Evolutionary conservation across 1,140 invertebrate genomes (phyloP), one percentile per base, ranked within the genome.

Genomic region (Brachionus manjavacas): DNA sequence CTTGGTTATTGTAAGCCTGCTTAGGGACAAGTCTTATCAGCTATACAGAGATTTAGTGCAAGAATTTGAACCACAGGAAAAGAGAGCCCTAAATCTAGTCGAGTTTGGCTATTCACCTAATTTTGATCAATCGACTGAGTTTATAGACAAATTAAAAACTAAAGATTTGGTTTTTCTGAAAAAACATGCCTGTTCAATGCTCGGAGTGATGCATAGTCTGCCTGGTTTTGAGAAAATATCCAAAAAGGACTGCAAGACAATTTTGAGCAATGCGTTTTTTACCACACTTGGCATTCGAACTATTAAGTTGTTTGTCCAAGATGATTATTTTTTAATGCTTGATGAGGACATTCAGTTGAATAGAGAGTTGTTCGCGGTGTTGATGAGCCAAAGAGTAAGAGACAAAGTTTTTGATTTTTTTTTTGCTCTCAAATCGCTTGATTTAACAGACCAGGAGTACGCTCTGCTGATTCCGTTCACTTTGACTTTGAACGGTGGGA

Each of bases 271-370:
- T 20, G 14, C 20, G 2, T 60, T 68, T 68, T 81, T 68, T 64
- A 68, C 39, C 7, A 41, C 60, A 12, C 39, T 81, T 23, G 79
- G 79, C 12, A 64, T 81, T 64, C 16, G 52, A 7, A 64, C 52
- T 4, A 25, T 68, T 4, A 81, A 64, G 20, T 46, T 81, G 8
- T 64, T 81, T 64, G 35, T 81, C 0, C 14, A 81, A 43, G 16
- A 43, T 25, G 79, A 81, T 60, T 81, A 68, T 9, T 81, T 43
- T 64, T n/a, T 64, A 3, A 64, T 81, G 79, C 79, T 81, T 39
- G 64, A 66, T 46, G n/a, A 39, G 20, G 9, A 64, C 4, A 35
- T 14, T 60, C 49, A 43, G 9, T n/a, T 81, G 52, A 20, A 64
- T n/a, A 39, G 52, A 41, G 16, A 81, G 2, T n/a, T 39, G 20